Evolutionary conservation across 2,113 vertebrate species (phyloP).

Genomic region (Neogale vison): DNA sequence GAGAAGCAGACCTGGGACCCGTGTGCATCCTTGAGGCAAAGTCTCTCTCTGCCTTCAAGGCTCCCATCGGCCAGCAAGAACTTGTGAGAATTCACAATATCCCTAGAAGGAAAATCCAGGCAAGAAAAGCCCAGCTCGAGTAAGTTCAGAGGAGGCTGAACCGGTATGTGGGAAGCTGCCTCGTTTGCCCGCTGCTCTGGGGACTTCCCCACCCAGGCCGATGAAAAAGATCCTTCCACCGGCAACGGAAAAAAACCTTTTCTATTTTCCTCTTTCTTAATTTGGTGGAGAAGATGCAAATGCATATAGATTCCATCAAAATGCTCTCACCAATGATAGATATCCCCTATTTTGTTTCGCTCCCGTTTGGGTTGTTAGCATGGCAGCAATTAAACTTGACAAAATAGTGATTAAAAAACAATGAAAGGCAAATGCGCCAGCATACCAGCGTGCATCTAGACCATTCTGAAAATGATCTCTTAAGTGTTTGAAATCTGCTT

Average conservation of each 20-base stretch:
- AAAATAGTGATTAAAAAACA: constrained; percentile 79
- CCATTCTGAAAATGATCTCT: constrained; percentile 78
- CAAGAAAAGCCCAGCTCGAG: background rate
- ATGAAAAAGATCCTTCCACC: constrained; percentile 2
- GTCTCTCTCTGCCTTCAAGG: background rate
- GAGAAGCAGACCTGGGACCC: background rate
- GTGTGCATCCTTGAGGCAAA: background rate
- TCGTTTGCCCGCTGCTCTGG: background rate
- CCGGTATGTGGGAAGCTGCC: background rate
- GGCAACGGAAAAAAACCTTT: constrained; percentile 51
- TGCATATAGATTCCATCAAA: constrained; percentile 77
- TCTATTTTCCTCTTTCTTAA: constrained; percentile 57
- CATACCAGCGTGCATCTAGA: constrained; percentile 71
- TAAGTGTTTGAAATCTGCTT: constrained; percentile 71
- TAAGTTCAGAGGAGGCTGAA: background rate
- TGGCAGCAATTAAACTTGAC: constrained; percentile 68
- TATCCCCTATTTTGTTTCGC: constrained; percentile 66
- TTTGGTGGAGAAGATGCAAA: constrained; percentile 73
- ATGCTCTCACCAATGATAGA: constrained; percentile 80
- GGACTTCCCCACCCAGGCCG: constrained; percentile 41
- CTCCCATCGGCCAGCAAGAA: background rate
- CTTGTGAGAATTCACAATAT: background rate
- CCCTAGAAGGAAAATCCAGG: constrained; percentile 21
- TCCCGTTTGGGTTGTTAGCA: constrained; percentile 69
- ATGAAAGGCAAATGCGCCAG: constrained; percentile 72